Conservation (phyloP, 2,797 vertebrate genomes). For the Cuculus canorus region DNA sequence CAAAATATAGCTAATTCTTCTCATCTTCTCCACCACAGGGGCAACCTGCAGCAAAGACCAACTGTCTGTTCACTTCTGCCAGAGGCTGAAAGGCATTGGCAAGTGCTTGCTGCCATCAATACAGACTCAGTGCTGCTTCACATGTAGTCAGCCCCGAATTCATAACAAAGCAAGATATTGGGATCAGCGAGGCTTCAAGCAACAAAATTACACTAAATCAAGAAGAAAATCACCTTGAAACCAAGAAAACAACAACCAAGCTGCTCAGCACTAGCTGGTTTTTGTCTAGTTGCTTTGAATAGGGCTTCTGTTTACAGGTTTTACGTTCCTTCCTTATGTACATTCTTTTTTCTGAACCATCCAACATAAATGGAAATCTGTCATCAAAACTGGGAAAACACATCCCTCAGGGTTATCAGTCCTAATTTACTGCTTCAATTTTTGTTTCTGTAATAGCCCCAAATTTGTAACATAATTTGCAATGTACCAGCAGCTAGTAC, state of each 20-base stretch:
- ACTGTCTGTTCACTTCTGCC: conserved; percentile 78
- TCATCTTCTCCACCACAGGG: conserved; percentile 56
- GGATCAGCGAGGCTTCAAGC: conserved; percentile 20
- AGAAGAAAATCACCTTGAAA: conserved; percentile 31
- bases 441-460: neutral
- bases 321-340: neutral
- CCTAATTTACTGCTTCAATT: neutral
- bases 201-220: neutral
- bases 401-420: neutral
- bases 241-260: neutral
- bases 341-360: neutral
- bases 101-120: conserved; percentile 73
- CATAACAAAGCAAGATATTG: neutral
- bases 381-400: neutral
- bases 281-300: neutral
- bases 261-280: neutral
- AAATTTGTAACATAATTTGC: neutral
- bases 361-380: neutral
- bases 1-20: neutral
- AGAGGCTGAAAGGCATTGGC: conserved; percentile 75
- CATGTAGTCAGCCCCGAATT: conserved; percentile 49
- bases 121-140: conserved; percentile 77
- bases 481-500: neutral
- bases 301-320: conserved; percentile 7
- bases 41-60: conserved; percentile 76